A percentile compares a stretch with the other conserved stretches of the same genome.
Conservation (phyloP, 2,797 vertebrate genomes). For the Sebastes vulpes region DNA sequence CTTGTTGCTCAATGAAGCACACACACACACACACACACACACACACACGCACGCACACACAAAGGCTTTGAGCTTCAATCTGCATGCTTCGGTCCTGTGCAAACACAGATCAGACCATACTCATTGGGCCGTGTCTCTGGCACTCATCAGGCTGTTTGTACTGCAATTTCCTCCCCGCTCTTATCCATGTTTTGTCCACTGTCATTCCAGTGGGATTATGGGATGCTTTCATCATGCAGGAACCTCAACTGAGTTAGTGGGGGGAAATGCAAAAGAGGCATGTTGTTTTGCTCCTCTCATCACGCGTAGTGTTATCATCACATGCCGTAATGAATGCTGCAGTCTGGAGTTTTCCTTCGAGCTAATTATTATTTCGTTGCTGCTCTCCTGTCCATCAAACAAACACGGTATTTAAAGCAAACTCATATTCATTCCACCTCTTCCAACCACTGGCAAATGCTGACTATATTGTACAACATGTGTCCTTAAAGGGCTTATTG, state of each 20-base stretch:
- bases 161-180: conserved; percentile 83
- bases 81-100: conserved; percentile 77
- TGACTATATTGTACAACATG: not conserved
- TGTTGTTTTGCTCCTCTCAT: conserved; percentile 76
- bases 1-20: conserved; percentile 55
- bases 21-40: conserved; percentile 20
- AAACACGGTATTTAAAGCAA: conserved; percentile 41
- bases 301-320: conserved; percentile 74
- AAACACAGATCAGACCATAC: conserved; percentile 81
- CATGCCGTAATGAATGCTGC: conserved; percentile 62
- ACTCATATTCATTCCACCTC: conserved; percentile 28
- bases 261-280: conserved; percentile 66
- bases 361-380: conserved; percentile 72
- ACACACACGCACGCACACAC: conserved; percentile 19
- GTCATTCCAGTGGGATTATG: conserved; percentile 81
- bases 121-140: conserved; percentile 77
- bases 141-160: conserved; percentile 83
- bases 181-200: conserved; percentile 84
- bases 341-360: conserved; percentile 54
- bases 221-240: conserved; percentile 81
- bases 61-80: conserved; percentile 76
- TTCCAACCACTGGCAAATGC: conserved; percentile 9
- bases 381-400: conserved; percentile 50
- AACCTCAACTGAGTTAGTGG: conserved; percentile 69
- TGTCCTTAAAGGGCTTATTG: not conserved